Base-by-base conservation (phyloP, 1,140 invertebrate genomes). In the Holotrichia oblita region DNA sequence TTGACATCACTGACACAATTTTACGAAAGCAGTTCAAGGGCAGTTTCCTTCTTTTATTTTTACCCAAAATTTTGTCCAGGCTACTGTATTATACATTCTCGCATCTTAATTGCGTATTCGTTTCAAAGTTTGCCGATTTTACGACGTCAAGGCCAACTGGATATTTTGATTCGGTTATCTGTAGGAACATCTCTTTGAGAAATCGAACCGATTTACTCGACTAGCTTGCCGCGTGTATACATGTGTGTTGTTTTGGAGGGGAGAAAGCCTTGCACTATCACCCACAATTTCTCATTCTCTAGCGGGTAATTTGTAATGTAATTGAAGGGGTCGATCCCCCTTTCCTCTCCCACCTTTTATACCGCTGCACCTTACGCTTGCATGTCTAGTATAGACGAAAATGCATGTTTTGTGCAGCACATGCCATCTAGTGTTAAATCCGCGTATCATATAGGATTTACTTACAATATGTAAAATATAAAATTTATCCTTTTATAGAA, bases 351-450 rank as follows among this genome's bases (percentile, higher is more conserved):
- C 27, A 34, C 27, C 27, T 34, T 34, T 34, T 34, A 34, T 17
- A 17, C 48, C 48, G 14, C 48, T 22, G 20, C 61, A 10, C 61
- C 20, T 34, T 20, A 9, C 61, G 61, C 20, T 20, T 42, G 73
- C 40, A 40, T 42, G 17, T 2, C 73, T 22, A 44, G 73, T 74
- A 10, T 69, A 69, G 64, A 69, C 3, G 73, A 74, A 74, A 74
- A 74, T 44, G 73, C 73, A 74, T 44, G 77, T 48, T 78, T 77
- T 74, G 77, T 48, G 40, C 42, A 73, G 40, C 61, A 41, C 72
- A 74, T 78, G 77, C 77, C 77, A 78, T 78, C 77, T 78, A 78
- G 64, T 61, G 77, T 73, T 78, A 44, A 42, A 0, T 17, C 10
- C 17, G 22, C 12, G 34, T 74, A 74, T 44, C 27, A 74, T 40